Conservation (phyloP, 2,797 vertebrate genomes). For the Catharus ustulatus region DNA sequence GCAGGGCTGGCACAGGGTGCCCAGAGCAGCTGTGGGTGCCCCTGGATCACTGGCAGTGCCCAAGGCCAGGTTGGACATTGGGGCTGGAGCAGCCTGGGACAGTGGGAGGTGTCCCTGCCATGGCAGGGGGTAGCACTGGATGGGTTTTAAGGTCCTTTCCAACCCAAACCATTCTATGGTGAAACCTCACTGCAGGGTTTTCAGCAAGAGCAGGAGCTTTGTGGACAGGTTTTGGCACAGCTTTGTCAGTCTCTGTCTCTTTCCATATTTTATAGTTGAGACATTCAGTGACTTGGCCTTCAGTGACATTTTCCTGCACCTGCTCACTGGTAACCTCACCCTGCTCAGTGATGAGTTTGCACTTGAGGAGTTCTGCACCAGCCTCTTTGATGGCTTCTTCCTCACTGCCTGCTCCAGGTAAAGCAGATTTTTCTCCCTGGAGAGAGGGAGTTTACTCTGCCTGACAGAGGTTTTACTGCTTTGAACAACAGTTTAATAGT, state of each 20-base stretch:
- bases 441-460: neutral
- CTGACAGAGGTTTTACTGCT: neutral
- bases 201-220: neutral
- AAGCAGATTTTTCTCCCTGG: neutral
- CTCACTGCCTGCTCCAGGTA: slow-evolving; percentile 91
- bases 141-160: neutral
- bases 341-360: slow-evolving; percentile 92
- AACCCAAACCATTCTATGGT: neutral
- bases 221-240: neutral
- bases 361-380: slow-evolving; percentile 90
- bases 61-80: neutral
- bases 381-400: slow-evolving; percentile 92
- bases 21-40: neutral
- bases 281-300: slow-evolving; percentile 94
- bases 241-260: neutral
- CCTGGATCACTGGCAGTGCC: neutral
- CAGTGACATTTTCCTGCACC: slow-evolving; percentile 94
- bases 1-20: neutral
- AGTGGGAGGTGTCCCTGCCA: neutral
- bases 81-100: neutral
- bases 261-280: slow-evolving; percentile 79
- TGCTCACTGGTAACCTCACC: slow-evolving; percentile 91
- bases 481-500: neutral
- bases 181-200: neutral
- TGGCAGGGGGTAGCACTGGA: rapidly evolving